Conservation (phyloP, 2,113 vertebrate genomes). For the Clarias batrachus region DNA sequence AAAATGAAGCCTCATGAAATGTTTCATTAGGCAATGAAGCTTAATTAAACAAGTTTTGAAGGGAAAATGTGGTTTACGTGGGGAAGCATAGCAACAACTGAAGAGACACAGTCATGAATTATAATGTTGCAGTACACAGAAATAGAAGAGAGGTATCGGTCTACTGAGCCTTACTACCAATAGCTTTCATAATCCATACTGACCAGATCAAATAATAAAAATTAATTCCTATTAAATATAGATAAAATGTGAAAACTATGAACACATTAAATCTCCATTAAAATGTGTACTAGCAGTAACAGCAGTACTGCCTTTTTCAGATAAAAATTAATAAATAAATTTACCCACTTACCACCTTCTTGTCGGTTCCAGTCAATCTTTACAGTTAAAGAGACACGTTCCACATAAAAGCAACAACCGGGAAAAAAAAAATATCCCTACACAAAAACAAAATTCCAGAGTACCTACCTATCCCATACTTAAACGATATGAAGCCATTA, state of each 20-base stretch:
- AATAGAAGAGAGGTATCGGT: not conserved
- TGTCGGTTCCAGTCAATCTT: slow-evolving; percentile 15
- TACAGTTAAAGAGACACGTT: not conserved
- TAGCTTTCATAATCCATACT: not conserved
- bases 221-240: not conserved
- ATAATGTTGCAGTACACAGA: slow-evolving; percentile 10
- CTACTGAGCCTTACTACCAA: not conserved
- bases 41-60: not conserved
- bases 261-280: not conserved
- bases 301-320: slow-evolving; percentile 8
- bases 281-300: not conserved
- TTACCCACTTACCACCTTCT: slow-evolving; percentile 2
- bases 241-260: not conserved
- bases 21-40: not conserved
- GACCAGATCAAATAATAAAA: not conserved
- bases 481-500: slow-evolving; percentile 34
- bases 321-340: slow-evolving; percentile 14
- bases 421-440: slow-evolving; percentile 51
- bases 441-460: not conserved
- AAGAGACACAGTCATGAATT: slow-evolving; percentile 6
- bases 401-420: slow-evolving; percentile 22
- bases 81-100: slow-evolving; percentile 40
- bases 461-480: slow-evolving; percentile 20
- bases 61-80: not conserved
- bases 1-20: not conserved